Percentiles rank a stretch among this genome's conserved stretches.
Conservation (phyloP, 2,888 invertebrate genomes). For the Diarsia dahlii region DNA sequence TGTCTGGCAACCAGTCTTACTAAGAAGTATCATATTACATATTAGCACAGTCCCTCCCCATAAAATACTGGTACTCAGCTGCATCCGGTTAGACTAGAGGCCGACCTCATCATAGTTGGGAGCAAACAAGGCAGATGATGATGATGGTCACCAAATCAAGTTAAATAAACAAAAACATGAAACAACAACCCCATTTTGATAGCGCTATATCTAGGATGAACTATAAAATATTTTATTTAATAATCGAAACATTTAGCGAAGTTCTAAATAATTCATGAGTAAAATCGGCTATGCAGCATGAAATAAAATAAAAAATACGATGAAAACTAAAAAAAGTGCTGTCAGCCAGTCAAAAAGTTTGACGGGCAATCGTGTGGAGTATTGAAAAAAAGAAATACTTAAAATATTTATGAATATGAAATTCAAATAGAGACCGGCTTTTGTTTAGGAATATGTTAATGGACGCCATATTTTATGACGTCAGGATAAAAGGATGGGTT, state of each 20-base stretch:
- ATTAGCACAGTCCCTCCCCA: too few relatives aligned
- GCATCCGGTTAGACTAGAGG: too few relatives aligned
- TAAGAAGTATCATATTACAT: too few relatives aligned
- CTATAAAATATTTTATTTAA: neutral
- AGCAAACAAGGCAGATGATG: too few relatives aligned
- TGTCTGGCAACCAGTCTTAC: too few relatives aligned
- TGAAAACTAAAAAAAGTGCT: conserved; percentile 11
- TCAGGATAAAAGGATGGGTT: conserved; percentile 11
- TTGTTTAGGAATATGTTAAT: conserved; percentile 41
- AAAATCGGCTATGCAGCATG: conserved; percentile 20
- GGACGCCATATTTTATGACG: conserved; percentile 27
- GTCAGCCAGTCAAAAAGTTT: conserved; percentile 36
- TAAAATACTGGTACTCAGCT: too few relatives aligned
- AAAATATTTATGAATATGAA: conserved; percentile 40
- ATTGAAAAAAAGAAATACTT: conserved; percentile 34
- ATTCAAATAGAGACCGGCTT: conserved; percentile 23
- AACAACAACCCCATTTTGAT: neutral
- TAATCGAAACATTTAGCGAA: neutral
- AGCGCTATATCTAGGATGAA: neutral
- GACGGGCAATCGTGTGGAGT: conserved; percentile 35
- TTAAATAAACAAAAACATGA: too few relatives aligned
- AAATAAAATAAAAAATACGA: conserved; percentile 2
- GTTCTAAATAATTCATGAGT: conserved; percentile 16
- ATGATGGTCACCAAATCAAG: too few relatives aligned
- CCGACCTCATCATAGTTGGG: too few relatives aligned